Evolutionary conservation across 2,888 invertebrate species (phyloP).

Genomic region (Cantharis flavilabris): DNA sequence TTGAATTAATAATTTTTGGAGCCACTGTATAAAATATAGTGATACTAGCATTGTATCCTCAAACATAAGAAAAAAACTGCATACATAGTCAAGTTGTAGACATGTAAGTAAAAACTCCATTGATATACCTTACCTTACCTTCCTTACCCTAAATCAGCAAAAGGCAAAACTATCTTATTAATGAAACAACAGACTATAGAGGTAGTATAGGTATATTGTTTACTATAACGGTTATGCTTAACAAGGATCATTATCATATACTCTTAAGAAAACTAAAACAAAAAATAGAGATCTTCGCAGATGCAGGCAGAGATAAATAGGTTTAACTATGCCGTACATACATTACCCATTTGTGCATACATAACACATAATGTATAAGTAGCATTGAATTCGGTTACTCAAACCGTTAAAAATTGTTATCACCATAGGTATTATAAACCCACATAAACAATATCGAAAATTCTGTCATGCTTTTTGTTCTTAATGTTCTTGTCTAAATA

Average conservation of each 20-base stretch:
- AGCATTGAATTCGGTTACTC: neutral
- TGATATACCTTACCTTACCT: no score
- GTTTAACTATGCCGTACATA: conserved; percentile 5
- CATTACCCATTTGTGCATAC: conserved; percentile 16
- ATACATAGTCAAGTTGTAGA: no score
- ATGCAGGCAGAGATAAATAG: conserved; percentile 17
- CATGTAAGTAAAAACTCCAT: no score
- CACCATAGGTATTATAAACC: neutral
- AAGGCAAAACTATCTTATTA: neutral
- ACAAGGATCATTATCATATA: conserved; percentile 18
- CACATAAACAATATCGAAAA: neutral
- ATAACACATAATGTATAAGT: neutral
- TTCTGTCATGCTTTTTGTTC: neutral
- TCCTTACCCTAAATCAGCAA: no score
- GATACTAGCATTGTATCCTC: no score
- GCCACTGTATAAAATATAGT: no score
- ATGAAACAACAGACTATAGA: neutral
- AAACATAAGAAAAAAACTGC: no score
- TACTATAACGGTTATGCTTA: conserved; percentile 11
- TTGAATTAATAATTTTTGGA: no score
- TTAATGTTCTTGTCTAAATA: no score
- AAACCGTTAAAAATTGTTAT: neutral
- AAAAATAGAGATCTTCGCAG: conserved; percentile 19
- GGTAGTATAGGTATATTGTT: neutral
- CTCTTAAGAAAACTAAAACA: conserved; percentile 15